These are phyloP conservation scores for Columba guinea DNA, from an alignment of 2,797 vertebrate genomes.

Conservation along the genomic window DNA sequence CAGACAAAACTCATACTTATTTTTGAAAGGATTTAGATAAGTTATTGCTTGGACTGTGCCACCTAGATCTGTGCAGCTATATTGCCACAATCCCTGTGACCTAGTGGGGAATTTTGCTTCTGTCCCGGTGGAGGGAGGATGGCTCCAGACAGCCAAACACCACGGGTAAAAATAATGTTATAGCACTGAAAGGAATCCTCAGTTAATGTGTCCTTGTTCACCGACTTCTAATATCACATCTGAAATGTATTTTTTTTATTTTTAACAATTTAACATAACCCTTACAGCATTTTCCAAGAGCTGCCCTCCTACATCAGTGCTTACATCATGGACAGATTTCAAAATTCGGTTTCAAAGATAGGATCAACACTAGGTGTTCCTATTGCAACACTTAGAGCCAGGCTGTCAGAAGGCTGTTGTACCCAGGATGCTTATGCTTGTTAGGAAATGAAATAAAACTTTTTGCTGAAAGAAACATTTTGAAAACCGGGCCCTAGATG, in stretches of 20 bases:
- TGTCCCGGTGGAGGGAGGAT: neutral
- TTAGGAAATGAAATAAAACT: neutral
- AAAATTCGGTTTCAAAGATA: neutral
- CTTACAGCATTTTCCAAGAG: neutral
- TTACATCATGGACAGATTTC: neutral
- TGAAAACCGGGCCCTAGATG: neutral
- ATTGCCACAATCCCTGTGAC: neutral
- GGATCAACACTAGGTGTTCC: neutral
- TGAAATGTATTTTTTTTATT: neutral
- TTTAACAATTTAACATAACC: neutral
- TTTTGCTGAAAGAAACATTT: neutral
- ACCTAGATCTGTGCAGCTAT: neutral
- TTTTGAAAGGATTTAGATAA: neutral
- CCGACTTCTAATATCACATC: neutral
- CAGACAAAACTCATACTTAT: neutral
- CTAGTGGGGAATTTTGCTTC: neutral
- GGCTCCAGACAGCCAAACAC: neutral
- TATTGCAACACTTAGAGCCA: neutral
- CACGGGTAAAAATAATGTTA: neutral
- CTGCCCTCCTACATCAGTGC: neutral
- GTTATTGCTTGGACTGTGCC: neutral
- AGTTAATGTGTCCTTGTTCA: neutral
- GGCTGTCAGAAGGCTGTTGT: neutral
- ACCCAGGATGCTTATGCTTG: neutral
- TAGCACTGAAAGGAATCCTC: neutral